Conservation (phyloP, 2,113 vertebrate genomes). For the Myrmecobius fasciatus region DNA sequence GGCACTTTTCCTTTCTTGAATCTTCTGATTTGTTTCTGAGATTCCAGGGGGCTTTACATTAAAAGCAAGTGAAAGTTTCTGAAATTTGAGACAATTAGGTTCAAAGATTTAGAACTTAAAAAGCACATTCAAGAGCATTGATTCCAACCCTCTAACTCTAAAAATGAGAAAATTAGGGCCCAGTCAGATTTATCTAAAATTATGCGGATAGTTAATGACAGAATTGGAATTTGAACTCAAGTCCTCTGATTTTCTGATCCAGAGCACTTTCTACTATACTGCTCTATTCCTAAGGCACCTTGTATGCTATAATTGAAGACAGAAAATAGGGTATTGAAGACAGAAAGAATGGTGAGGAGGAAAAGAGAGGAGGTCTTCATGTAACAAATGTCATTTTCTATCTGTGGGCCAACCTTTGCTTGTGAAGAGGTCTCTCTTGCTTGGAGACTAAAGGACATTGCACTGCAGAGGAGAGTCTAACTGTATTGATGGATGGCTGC, state of each 20-base stretch:
- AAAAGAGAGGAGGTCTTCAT: not conserved
- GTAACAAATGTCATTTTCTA: not conserved
- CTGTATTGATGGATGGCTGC: not conserved
- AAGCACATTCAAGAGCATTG: not conserved
- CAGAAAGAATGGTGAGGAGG: not conserved
- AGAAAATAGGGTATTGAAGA: too few relatives aligned
- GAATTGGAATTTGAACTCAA: not conserved
- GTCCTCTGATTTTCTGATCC: not conserved
- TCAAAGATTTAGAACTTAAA: not conserved
- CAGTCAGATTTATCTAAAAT: not conserved
- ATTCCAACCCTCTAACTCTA: not conserved
- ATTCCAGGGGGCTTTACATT: not conserved
- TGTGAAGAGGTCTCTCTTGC: not conserved
- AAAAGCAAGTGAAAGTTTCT: not conserved
- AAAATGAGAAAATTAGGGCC: not conserved
- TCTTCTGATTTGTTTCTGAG: not conserved
- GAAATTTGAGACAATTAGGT: not conserved
- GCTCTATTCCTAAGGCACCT: not conserved
- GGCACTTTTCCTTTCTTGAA: not conserved
- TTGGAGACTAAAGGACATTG: not conserved
- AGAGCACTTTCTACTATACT: not conserved
- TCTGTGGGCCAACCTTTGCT: not conserved
- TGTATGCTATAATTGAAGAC: not conserved
- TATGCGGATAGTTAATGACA: not conserved
- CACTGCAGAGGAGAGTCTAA: not conserved